phyloP scores from a whole-genome alignment of 2,888 invertebrate species.

The Eristalis tenax region DNA sequence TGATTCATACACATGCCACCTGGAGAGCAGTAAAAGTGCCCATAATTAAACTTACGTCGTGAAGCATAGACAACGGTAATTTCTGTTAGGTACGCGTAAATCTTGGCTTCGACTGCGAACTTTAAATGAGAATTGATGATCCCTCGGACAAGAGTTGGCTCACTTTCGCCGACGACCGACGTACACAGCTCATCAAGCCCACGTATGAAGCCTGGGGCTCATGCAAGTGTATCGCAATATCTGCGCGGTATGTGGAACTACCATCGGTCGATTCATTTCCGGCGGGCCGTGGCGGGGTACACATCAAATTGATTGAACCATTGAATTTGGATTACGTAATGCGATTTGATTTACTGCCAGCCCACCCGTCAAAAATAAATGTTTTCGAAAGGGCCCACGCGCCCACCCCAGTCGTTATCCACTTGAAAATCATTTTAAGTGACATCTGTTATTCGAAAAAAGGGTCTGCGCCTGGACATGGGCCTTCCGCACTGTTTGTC shows the following conservation, averaged over 20 bases:
- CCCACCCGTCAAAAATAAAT: conserved; percentile 50
- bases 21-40: conserved; percentile 29
- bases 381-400: conserved; percentile 56
- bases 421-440: conserved; percentile 68
- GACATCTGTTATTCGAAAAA: conserved; percentile 68
- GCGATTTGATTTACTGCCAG: conserved; percentile 15
- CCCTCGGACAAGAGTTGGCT: conserved; percentile 14
- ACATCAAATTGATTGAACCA: conserved; percentile 31
- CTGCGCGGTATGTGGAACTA: not conserved
- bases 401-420: conserved; percentile 30
- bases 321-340: conserved; percentile 54
- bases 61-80: conserved; percentile 14
- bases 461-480: not conserved
- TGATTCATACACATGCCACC: conserved; percentile 35
- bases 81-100: conserved; percentile 20
- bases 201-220: not conserved
- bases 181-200: not conserved
- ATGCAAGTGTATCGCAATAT: conserved; percentile 1
- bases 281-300: not conserved
- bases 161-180: conserved; percentile 9
- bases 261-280: not conserved
- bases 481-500: conserved; percentile 43
- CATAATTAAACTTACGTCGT: conserved; percentile 36
- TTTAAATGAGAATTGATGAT: conserved; percentile 52
- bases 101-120: conserved; percentile 4